These are phyloP conservation scores for Erebia aethiops DNA, from an alignment of 2,888 invertebrate species.

Conservation along the genomic window DNA sequence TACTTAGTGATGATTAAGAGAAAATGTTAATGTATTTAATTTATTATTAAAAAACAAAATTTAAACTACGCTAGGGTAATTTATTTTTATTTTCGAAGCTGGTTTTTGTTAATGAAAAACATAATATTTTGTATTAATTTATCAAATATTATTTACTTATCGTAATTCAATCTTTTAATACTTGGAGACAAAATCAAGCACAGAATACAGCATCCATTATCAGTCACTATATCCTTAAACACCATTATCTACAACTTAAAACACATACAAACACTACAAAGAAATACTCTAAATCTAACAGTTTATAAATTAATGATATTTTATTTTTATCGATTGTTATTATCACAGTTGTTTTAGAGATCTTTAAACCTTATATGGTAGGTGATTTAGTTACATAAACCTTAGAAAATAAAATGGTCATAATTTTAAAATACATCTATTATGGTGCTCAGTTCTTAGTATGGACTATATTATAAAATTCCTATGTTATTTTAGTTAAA, in stretches of 20 bases:
- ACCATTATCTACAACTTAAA: conserved; percentile 48
- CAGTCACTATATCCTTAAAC: conserved; percentile 57
- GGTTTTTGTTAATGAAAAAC: conserved; percentile 11
- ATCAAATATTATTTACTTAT: conserved; percentile 10
- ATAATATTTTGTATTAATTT: conserved; percentile 1
- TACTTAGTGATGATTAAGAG: conserved; percentile 30
- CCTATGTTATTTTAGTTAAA: conserved; percentile 4
- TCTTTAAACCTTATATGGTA: conserved; percentile 78
- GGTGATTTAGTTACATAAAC: conserved; percentile 62
- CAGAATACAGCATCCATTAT: conserved; percentile 60
- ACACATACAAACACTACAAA: conserved; percentile 56
- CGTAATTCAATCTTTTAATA: conserved; percentile 14
- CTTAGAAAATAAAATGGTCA: conserved; percentile 48
- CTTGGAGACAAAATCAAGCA: conserved; percentile 31
- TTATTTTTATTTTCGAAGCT: neutral
- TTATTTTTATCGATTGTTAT: conserved; percentile 75
- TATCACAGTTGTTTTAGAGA: conserved; percentile 83
- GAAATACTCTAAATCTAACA: conserved; percentile 62
- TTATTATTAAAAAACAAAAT: conserved; percentile 1
- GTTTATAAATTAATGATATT: conserved; percentile 70
- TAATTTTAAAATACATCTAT: conserved; percentile 39
- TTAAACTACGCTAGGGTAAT: neutral
- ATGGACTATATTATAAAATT: conserved; percentile 31
- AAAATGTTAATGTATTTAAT: conserved; percentile 17
- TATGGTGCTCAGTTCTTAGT: conserved; percentile 38